Evolutionary conservation across 2,888 invertebrate genomes (phyloP).

Genomic region (Laspeyria flexula): DNA sequence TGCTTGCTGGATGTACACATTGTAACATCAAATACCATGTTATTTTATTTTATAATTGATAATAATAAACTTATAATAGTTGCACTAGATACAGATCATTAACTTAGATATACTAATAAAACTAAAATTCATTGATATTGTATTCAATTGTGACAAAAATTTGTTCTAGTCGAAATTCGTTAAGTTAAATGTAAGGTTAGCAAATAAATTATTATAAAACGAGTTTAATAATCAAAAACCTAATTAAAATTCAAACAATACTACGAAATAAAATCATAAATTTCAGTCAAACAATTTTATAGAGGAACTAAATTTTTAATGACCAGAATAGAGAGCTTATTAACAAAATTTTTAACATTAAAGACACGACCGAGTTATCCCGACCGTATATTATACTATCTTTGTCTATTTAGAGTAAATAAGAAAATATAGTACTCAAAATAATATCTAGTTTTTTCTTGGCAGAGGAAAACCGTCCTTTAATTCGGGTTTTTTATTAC

Average conservation of each 20-base stretch:
- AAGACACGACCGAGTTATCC: too few relatives aligned
- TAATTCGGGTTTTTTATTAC: slow-evolving; percentile 11
- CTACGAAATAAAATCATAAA: slow-evolving; percentile 1
- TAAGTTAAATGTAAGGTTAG: too few relatives aligned
- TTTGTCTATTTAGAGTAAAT: background rate
- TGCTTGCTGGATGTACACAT: too few relatives aligned
- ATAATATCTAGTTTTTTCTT: too few relatives aligned
- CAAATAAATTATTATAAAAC: background rate
- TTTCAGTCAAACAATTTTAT: slow-evolving; percentile 21
- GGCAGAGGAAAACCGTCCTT: background rate
- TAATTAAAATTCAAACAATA: slow-evolving; percentile 8
- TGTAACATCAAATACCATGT: too few relatives aligned
- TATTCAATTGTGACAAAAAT: too few relatives aligned
- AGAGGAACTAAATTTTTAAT: slow-evolving; percentile 18
- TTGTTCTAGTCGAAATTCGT: too few relatives aligned
- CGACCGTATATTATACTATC: background rate
- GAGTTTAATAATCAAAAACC: background rate
- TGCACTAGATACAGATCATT: too few relatives aligned
- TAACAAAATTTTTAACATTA: background rate
- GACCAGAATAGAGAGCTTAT: slow-evolving; percentile 48
- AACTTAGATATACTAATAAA: too few relatives aligned
- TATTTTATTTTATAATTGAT: too few relatives aligned
- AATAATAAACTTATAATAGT: too few relatives aligned
- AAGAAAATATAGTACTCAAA: background rate
- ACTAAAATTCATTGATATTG: too few relatives aligned